phyloP scores from a whole-genome alignment of 2,113 vertebrate species.

The Apodemus speciosus region DNA sequence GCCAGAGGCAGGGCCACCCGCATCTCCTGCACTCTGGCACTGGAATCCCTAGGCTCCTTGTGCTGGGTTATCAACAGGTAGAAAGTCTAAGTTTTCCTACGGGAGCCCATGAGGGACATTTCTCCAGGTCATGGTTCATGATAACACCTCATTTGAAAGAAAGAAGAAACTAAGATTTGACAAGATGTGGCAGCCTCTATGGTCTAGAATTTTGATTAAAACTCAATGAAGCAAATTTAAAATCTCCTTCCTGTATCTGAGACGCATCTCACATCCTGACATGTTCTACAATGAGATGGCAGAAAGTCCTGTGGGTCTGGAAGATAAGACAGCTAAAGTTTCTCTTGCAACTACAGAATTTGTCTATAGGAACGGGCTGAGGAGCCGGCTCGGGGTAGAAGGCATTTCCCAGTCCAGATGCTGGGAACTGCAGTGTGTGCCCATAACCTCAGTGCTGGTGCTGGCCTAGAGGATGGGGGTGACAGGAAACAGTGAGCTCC shows the following conservation, averaged over 20 bases:
- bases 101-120: background rate
- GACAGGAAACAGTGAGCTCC: no score
- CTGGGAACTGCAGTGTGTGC: background rate
- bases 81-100: background rate
- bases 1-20: background rate
- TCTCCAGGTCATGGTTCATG: background rate
- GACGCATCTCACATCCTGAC: background rate
- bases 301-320: background rate
- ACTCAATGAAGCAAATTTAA: background rate
- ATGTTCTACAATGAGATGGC: background rate
- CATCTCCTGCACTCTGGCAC: background rate
- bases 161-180: background rate
- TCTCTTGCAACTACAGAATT: background rate
- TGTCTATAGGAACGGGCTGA: background rate
- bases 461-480: no score
- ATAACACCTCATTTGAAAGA: background rate
- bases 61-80: background rate
- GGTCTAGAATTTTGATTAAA: background rate
- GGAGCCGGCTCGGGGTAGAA: no score
- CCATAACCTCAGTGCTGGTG: background rate
- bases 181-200: background rate
- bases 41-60: background rate
- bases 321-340: background rate
- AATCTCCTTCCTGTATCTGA: no score
- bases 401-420: background rate